Percentiles rank a stretch among this genome's conserved stretches.
Conservation (phyloP, 2,797 vertebrate species). For the Enteromius paludinosus region DNA sequence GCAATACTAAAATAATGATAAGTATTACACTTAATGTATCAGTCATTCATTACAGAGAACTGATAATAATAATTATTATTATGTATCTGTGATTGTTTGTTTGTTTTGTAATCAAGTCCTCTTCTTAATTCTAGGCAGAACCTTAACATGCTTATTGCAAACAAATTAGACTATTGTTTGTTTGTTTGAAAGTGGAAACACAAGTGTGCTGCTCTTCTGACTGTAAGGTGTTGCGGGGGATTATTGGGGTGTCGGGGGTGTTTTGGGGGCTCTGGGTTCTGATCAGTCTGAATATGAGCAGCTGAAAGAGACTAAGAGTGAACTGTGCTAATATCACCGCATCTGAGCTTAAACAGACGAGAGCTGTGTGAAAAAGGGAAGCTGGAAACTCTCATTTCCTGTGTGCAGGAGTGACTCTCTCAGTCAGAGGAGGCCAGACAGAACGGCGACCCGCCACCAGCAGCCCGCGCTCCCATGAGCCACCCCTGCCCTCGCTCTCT, state of each 20-base stretch:
- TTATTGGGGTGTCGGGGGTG: background rate
- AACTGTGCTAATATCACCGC: conserved; percentile 37
- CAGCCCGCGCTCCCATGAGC: conserved; percentile 75
- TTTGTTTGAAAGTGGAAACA: background rate
- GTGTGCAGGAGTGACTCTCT: conserved; percentile 69
- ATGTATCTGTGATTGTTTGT: no score
- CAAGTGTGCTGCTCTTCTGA: background rate
- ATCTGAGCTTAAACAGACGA: conserved; percentile 65
- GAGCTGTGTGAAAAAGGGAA: conserved; percentile 76
- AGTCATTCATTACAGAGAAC: no score
- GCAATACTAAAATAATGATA: background rate
- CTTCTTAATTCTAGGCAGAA: background rate
- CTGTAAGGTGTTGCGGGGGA: background rate
- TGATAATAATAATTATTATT: no score
- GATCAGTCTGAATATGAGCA: background rate
- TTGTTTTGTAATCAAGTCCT: no score
- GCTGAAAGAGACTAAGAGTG: conserved; percentile 14
- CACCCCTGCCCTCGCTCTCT: conserved; percentile 67
- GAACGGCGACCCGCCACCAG: conserved; percentile 75
- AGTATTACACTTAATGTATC: no score
- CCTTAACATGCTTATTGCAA: background rate
- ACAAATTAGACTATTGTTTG: no score
- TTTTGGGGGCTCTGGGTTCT: background rate
- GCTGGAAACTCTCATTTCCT: conserved; percentile 80
- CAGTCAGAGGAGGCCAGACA: conserved; percentile 69